These are phyloP conservation scores for zebrafish (Danio rerio) DNA, from an alignment of 2,113 vertebrate species.

Conservation along the genomic window GRCz12tu NC_133189.1:31415001-31415500, in stretches of 20 bases:
- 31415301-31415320: neutral
- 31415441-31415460: conserved; percentile 35
- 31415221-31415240: neutral
- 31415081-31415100: neutral
- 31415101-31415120: neutral
- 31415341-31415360: neutral
- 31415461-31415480: conserved; percentile 47
- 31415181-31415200: neutral
- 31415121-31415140: neutral
- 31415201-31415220: neutral
- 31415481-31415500: conserved; percentile 16
- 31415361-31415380: neutral
- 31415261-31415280: neutral
- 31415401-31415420: neutral
- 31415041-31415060: too few species aligned
- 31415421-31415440: neutral
- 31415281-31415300: neutral
- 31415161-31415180: neutral
- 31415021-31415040: too few species aligned
- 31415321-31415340: neutral
- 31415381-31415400: neutral
- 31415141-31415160: neutral
- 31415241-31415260: neutral
- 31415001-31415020: too few species aligned
- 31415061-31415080: neutral